These are phyloP conservation scores for Scrobipalpa costella DNA, from an alignment of 2,888 invertebrate genomes.

Conservation along the genomic window DNA sequence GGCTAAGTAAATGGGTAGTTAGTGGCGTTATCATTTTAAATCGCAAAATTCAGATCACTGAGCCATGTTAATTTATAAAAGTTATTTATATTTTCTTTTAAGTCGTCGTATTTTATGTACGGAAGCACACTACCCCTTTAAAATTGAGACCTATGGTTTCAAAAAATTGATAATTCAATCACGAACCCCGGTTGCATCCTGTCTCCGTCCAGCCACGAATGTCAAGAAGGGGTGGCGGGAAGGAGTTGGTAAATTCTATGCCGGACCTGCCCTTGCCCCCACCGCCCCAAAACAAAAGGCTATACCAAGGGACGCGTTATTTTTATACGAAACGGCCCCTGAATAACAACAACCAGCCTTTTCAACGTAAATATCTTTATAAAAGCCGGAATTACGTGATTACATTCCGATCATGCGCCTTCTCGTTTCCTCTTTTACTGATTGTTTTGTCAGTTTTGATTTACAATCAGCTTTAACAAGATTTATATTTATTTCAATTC, in stretches of 20 bases:
- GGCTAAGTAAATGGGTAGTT: too few species aligned
- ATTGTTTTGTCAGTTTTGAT: constrained; percentile 63
- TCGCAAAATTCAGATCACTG: too few species aligned
- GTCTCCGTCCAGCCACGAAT: constrained; percentile 71
- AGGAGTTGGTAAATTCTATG: constrained; percentile 64
- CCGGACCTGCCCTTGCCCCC: constrained; percentile 39
- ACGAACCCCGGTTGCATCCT: constrained; percentile 76
- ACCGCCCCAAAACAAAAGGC: constrained; percentile 72
- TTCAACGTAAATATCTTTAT: constrained; percentile 77
- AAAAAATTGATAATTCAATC: constrained; percentile 67
- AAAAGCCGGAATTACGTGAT: constrained; percentile 68
- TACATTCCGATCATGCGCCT: constrained; percentile 74
- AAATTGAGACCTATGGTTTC: background rate
- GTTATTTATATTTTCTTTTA: too few species aligned
- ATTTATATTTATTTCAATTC: constrained; percentile 69
- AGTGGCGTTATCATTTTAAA: too few species aligned
- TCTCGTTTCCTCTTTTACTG: constrained; percentile 65
- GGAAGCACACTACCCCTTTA: background rate
- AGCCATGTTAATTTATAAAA: too few species aligned
- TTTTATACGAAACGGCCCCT: constrained; percentile 71
- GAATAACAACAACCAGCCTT: constrained; percentile 69
- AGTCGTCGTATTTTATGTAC: background rate
- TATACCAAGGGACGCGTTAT: constrained; percentile 73
- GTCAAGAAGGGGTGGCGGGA: constrained; percentile 68
- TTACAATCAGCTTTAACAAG: constrained; percentile 56